Conservation (phyloP, 2,113 vertebrate genomes). For the Zonotrichia leucophrys region DNA sequence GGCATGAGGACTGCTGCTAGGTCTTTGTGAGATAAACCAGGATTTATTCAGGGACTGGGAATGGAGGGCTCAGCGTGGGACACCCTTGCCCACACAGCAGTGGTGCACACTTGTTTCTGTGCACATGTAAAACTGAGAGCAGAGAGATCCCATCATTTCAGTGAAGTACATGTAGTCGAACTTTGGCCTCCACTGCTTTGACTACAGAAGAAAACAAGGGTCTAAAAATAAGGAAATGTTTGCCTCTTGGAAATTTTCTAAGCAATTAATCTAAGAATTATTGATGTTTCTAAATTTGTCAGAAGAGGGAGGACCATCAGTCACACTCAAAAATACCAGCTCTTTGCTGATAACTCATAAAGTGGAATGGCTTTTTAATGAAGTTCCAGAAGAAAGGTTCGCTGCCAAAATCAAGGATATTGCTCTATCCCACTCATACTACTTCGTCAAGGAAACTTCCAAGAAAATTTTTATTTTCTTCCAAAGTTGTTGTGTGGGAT, state of each 20-base stretch:
- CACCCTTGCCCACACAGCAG: background rate
- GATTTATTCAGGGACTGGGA: background rate
- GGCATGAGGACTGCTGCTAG: background rate
- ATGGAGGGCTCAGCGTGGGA: background rate
- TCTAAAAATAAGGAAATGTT: slow-evolving; percentile 61
- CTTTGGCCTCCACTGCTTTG: slow-evolving; percentile 42
- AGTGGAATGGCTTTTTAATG: slow-evolving; percentile 30
- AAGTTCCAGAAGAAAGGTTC: slow-evolving; percentile 33
- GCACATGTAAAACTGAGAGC: background rate
- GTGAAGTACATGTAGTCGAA: background rate
- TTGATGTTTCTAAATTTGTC: slow-evolving; percentile 45
- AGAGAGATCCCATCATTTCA: background rate
- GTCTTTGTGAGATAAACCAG: background rate
- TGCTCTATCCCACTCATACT: slow-evolving; percentile 17
- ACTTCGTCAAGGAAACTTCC: slow-evolving; percentile 9
- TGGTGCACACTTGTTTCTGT: background rate
- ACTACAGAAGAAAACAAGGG: slow-evolving; percentile 48
- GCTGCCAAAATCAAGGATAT: slow-evolving; percentile 32
- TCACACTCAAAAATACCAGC: background rate
- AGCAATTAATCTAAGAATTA: slow-evolving; percentile 51
- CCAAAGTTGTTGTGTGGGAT: background rate
- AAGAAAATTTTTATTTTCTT: slow-evolving; percentile 19
- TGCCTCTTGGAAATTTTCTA: slow-evolving; percentile 38
- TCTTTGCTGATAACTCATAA: slow-evolving; percentile 17
- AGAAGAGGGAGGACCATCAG: slow-evolving; percentile 9